Conservation (phyloP, 35 echinoderm and acorn worm species). For the Heliocidaris tuberculata region DNA sequence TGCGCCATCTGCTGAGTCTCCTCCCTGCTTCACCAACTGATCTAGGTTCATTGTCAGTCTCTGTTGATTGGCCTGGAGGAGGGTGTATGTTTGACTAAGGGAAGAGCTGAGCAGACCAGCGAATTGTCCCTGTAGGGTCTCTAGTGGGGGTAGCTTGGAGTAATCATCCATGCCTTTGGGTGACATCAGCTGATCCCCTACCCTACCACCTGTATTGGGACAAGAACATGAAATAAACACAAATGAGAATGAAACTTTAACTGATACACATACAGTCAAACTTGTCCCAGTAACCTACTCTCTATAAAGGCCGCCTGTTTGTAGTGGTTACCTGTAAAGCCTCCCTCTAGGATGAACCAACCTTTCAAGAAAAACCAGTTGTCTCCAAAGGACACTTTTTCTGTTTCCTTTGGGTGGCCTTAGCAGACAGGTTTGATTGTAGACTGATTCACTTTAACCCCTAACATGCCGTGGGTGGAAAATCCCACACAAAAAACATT, state of each 20-base stretch:
- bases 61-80: constrained; percentile 86
- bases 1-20: constrained; percentile 29
- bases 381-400: too few relatives aligned
- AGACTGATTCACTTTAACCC: too few relatives aligned
- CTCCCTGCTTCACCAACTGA: constrained; percentile 68
- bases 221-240: not conserved
- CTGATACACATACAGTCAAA: not conserved
- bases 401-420: too few relatives aligned
- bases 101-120: constrained; percentile 60
- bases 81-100: constrained; percentile 58
- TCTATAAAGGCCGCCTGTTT: not conserved
- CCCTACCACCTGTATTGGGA: constrained; percentile 68
- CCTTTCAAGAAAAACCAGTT: too few relatives aligned
- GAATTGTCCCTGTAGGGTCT: constrained; percentile 63
- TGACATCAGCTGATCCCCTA: constrained; percentile 82
- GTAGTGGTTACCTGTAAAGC: too few relatives aligned
- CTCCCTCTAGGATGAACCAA: too few relatives aligned
- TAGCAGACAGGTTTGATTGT: too few relatives aligned
- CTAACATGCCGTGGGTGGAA: too few relatives aligned
- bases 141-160: constrained; percentile 65
- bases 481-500: too few relatives aligned
- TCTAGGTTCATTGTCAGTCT: constrained; percentile 65
- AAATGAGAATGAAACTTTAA: not conserved
- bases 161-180: constrained; percentile 69
- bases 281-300: not conserved